A percentile compares a stretch with the other conserved stretches of the same genome.
Conservation (phyloP, 1,140 invertebrate species). For the Hylyphantes graminicola region DNA sequence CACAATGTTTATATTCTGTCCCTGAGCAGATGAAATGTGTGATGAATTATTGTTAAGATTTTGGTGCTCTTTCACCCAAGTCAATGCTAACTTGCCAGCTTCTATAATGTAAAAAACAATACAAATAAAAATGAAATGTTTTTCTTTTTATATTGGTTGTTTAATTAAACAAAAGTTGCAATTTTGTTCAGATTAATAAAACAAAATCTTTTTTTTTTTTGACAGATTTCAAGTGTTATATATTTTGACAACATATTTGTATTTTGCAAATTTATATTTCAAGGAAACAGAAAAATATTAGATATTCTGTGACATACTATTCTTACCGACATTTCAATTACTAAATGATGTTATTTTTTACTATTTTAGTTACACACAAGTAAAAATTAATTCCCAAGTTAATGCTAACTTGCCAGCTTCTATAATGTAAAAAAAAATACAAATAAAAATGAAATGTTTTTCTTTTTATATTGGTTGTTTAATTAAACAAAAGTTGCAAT, state of each 20-base stretch:
- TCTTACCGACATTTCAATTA: too few relatives aligned
- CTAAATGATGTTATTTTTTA: too few relatives aligned
- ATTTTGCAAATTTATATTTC: too few relatives aligned
- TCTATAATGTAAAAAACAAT: conserved; percentile 65
- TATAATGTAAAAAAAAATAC: conserved; percentile 37
- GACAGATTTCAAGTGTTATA: too few relatives aligned
- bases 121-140: background rate
- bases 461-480: background rate
- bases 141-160: background rate
- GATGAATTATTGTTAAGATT: conserved; percentile 44
- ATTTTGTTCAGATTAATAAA: background rate
- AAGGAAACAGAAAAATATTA: too few relatives aligned
- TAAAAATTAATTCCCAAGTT: conserved; percentile 68
- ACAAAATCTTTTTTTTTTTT: too few relatives aligned
- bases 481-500: background rate
- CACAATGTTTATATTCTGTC: conserved; percentile 1
- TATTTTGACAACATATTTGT: too few relatives aligned
- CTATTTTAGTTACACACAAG: too few relatives aligned
- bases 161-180: background rate
- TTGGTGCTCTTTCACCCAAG: conserved; percentile 70
- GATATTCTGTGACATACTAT: too few relatives aligned
- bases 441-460: background rate
- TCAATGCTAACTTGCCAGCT: conserved; percentile 80
- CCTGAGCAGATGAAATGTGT: conserved; percentile 18
- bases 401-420: conserved; percentile 81